These are phyloP conservation scores for Zaprionus africanus DNA, from an alignment of 1,140 invertebrate species.

Conservation along the genomic window DNA sequence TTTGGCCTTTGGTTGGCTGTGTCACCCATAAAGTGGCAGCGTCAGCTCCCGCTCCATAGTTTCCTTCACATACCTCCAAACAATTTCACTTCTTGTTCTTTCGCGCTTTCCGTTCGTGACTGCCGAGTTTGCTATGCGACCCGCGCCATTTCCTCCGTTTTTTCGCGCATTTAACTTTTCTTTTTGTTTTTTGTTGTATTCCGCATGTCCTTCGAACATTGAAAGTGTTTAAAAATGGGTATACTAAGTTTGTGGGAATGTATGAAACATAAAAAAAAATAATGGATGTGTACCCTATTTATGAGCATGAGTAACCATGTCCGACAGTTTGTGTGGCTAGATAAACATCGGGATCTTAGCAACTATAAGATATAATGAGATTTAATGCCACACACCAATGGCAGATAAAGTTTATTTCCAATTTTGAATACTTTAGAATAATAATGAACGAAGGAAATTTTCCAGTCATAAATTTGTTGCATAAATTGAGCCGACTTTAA, in stretches of 20 bases:
- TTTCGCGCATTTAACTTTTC: constrained; percentile 30
- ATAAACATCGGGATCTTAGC: too few species aligned
- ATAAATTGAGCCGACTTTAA: too few species aligned
- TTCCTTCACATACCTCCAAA: constrained; percentile 11
- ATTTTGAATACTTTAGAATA: too few species aligned
- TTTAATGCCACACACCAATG: too few species aligned
- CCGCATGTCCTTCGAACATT: not conserved
- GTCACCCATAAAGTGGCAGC: constrained; percentile 66
- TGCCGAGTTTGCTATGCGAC: constrained; percentile 60
- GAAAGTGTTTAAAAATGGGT: not conserved
- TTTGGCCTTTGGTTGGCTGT: constrained; percentile 31
- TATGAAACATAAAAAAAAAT: not conserved
- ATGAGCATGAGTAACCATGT: too few species aligned
- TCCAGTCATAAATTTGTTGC: too few species aligned
- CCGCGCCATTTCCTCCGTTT: constrained; percentile 57
- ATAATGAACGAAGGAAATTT: too few species aligned
- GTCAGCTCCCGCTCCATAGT: constrained; percentile 21
- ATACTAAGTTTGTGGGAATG: not conserved
- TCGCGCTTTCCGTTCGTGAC: constrained; percentile 50
- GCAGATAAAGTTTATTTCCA: too few species aligned
- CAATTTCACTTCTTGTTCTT: constrained; percentile 43
- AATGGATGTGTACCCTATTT: too few species aligned
- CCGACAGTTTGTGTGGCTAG: too few species aligned
- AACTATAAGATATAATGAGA: too few species aligned
- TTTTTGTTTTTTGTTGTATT: constrained; percentile 30